Evolutionary conservation across 2,113 vertebrate genomes (phyloP).

Genomic region (Cygnus buccinator): DNA sequence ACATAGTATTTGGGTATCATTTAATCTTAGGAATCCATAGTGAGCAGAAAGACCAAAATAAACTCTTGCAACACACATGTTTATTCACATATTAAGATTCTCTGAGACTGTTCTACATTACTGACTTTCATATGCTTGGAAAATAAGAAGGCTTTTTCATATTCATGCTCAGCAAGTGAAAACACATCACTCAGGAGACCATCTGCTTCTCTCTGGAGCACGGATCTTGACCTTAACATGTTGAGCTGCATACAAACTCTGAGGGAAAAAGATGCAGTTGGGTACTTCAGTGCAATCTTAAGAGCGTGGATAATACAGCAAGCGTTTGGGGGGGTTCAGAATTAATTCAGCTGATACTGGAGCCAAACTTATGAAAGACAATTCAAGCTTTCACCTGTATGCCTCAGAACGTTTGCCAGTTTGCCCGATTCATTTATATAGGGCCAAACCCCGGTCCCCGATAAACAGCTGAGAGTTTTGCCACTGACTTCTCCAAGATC

Average conservation of each 20-base stretch:
- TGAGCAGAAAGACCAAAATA: constrained; percentile 46
- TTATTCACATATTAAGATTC: constrained; percentile 63
- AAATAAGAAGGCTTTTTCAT: constrained; percentile 44
- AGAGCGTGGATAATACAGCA: not conserved
- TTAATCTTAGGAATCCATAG: constrained; percentile 55
- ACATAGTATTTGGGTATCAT: not conserved
- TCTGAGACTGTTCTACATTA: constrained; percentile 51
- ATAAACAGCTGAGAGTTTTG: not conserved
- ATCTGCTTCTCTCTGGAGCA: constrained; percentile 46
- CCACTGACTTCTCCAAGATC: not conserved
- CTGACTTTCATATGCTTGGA: constrained; percentile 36
- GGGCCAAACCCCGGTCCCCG: not conserved
- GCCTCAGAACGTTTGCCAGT: not conserved
- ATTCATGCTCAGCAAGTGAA: constrained; percentile 13
- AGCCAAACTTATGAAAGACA: not conserved
- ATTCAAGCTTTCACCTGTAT: not conserved
- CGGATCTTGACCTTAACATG: constrained; percentile 53
- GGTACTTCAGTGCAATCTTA: not conserved
- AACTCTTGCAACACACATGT: constrained; percentile 18
- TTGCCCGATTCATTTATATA: not conserved
- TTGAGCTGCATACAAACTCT: not conserved
- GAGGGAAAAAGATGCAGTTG: constrained; percentile 30
- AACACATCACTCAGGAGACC: constrained; percentile 55
- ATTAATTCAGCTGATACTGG: not conserved
- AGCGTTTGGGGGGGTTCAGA: not conserved